phyloP scores from a whole-genome alignment of 2,888 invertebrate species.

The Heliconius sara region DNA sequence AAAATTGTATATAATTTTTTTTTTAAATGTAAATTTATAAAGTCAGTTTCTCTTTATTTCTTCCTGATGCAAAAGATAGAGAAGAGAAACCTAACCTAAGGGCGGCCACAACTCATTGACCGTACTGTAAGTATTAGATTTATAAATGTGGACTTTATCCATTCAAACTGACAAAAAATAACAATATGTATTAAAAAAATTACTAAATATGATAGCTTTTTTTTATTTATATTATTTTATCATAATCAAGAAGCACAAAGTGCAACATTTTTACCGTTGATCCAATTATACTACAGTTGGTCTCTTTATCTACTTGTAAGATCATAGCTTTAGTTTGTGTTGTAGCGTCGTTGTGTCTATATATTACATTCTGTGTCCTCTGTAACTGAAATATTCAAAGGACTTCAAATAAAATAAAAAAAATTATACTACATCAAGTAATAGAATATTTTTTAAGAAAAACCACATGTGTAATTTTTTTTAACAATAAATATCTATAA shows the following conservation, averaged over 20 bases:
- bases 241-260: background rate
- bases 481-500: no score
- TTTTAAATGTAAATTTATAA: no score
- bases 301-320: conserved; percentile 41
- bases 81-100: no score
- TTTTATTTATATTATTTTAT: background rate
- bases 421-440: background rate
- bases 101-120: no score
- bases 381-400: conserved; percentile 16
- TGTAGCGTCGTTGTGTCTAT: conserved; percentile 30
- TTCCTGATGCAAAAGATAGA: no score
- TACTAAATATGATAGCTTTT: background rate
- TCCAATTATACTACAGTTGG: conserved; percentile 31
- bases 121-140: no score
- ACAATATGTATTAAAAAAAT: no score
- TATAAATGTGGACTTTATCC: no score
- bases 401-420: background rate
- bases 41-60: no score
- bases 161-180: no score
- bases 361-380: conserved; percentile 30
- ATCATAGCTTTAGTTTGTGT: conserved; percentile 35
- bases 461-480: no score
- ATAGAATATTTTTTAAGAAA: background rate
- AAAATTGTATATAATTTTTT: background rate
- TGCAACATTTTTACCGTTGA: conserved; percentile 23